phyloP scores from a whole-genome alignment of 2,113 vertebrate species.

The Poeciliopsis turrubarensis region DNA sequence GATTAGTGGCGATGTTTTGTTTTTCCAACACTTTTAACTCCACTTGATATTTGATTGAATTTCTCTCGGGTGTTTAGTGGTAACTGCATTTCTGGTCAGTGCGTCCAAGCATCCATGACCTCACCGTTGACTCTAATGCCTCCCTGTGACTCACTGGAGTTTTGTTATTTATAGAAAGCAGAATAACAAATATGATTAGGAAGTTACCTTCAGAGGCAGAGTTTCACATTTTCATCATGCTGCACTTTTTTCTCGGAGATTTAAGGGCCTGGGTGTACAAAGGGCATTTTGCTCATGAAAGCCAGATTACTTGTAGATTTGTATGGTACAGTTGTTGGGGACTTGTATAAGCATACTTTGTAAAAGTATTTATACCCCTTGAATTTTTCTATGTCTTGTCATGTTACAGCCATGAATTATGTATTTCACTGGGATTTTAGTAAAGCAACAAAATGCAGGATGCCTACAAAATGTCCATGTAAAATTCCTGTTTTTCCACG shows the following conservation, averaged over 20 bases:
- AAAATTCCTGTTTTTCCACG: too few relatives aligned
- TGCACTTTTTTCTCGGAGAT: not conserved
- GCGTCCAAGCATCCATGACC: not conserved
- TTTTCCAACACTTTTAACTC: constrained; percentile 31
- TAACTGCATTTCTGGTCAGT: constrained; percentile 9
- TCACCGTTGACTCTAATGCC: not conserved
- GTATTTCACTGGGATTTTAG: not conserved
- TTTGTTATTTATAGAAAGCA: constrained; percentile 13
- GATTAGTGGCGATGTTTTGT: not conserved
- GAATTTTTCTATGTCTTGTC: not conserved
- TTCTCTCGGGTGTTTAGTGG: constrained; percentile 8
- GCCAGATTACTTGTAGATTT: constrained; percentile 43
- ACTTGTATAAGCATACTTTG: not conserved
- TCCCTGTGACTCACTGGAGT: not conserved
- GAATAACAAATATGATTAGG: constrained; percentile 1
- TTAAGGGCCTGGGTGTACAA: constrained; percentile 10
- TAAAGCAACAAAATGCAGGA: not conserved
- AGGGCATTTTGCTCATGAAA: not conserved
- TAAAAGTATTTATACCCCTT: not conserved
- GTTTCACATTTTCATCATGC: not conserved
- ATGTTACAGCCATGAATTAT: not conserved
- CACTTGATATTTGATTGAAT: constrained; percentile 3
- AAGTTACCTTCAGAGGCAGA: not conserved
- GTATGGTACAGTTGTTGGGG: constrained; percentile 11
- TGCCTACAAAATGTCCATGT: not conserved